Evolutionary conservation across 92 coral and sea anemone species (phyloP), one percentile per base, ranked within the genome.

Genomic region (Anthopleura xanthogrammica): DNA sequence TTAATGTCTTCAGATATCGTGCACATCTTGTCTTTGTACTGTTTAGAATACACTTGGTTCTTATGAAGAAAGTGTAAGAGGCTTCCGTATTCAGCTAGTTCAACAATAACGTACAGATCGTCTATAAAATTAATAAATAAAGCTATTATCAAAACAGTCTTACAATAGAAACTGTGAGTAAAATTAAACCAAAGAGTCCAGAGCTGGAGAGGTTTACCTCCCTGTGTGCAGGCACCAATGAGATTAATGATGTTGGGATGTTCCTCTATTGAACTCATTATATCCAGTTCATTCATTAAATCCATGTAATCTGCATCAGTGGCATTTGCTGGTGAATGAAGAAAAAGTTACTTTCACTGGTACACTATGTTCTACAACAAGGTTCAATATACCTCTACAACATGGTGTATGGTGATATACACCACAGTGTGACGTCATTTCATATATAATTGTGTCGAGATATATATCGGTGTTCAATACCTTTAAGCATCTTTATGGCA

Each of bases 181-280:
- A 46, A 46, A 9, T 5, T 5, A 46, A 46, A 46, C 50, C 5
- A 4, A 46, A 46, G 5, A 46, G 50, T 9, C 50, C 5, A 46
- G 50, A 46, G 9, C 50, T 46, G 9, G 50, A 46, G 50, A 46
- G 5, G 6, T 62, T 62, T 68, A 68, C 74, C 74, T 68, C 36
- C 42, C 43, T 68, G 46, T 43, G 93, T 86, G 78, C 93, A 87
- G 22, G 93, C 93, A 79, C 93, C 93, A 12, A 90, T 78, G 36
- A 91, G 85, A 77, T 91, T 85, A 60, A 90, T 82, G 57, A 90
- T 85, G 84, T 90, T 90, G 20, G 94, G 94, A 82, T 90, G 94
- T 55, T 77, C 85, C 17, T 77, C 89, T 17, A 90, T 75, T n/a
- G 71, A 80, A 16, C 87, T 83, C 85, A 90, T 85, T 48, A 90